These are phyloP conservation scores for Epinephelus cyanopodus DNA, from an alignment of 2,113 vertebrate species.

Conservation along the genomic window DNA sequence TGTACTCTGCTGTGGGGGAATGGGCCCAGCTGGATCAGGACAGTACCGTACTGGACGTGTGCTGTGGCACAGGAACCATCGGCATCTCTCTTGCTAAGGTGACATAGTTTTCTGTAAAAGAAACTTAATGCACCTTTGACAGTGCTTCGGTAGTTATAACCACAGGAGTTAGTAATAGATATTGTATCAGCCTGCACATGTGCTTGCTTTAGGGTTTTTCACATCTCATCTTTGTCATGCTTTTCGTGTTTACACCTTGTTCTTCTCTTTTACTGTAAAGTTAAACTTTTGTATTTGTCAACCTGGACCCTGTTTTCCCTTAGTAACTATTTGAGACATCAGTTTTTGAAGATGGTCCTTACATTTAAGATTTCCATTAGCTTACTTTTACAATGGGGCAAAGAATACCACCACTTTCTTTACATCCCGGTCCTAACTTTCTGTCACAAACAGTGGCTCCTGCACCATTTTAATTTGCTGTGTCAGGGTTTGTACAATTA, in stretches of 20 bases:
- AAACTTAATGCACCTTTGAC: background rate
- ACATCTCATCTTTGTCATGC: background rate
- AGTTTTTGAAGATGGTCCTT: too few species aligned
- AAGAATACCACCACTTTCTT: too few species aligned
- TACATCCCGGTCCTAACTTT: background rate
- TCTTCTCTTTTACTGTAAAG: background rate
- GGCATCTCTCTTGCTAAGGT: conserved; percentile 96
- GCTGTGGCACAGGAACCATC: conserved; percentile 97
- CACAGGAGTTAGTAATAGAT: background rate
- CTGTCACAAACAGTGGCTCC: background rate
- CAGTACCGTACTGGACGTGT: conserved; percentile 92
- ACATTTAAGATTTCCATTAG: too few species aligned
- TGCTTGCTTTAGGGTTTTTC: too few species aligned
- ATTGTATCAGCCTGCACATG: background rate
- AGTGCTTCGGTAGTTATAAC: background rate
- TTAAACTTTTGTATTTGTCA: too few species aligned
- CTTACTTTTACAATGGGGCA: background rate
- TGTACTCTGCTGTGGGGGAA: conserved; percentile 91
- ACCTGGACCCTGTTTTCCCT: too few species aligned
- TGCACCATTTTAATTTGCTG: background rate
- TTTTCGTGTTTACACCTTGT: background rate
- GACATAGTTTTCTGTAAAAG: background rate
- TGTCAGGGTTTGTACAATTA: background rate
- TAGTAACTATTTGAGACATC: too few species aligned
- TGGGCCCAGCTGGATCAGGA: conserved; percentile 90